Conservation (phyloP, 2,113 vertebrate species). For the Hyla sarda region DNA sequence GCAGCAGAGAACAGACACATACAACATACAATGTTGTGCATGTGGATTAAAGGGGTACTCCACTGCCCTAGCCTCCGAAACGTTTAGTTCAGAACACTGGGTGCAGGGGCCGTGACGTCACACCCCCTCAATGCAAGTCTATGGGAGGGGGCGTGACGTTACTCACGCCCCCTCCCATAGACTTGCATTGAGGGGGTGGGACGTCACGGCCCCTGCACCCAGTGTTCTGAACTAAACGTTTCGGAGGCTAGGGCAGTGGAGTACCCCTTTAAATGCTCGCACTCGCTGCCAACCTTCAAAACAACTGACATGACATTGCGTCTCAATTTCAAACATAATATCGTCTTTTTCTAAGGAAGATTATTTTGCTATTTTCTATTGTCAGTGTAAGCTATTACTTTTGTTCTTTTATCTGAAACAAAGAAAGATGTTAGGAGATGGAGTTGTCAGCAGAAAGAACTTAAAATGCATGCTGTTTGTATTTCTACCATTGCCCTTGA, state of each 20-base stretch:
- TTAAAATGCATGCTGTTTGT: conserved; percentile 60
- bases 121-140: too few species aligned
- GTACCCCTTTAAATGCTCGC: too few species aligned
- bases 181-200: too few species aligned
- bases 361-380: conserved; percentile 57
- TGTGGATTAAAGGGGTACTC: too few species aligned
- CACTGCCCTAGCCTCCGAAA: too few species aligned
- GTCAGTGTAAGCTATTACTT: conserved; percentile 57
- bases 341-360: conserved; percentile 50
- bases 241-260: too few species aligned
- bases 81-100: too few species aligned
- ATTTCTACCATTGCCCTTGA: conserved; percentile 62
- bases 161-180: too few species aligned
- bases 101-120: too few species aligned
- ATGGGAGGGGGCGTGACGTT: too few species aligned
- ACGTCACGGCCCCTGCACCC: too few species aligned
- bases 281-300: conserved; percentile 41
- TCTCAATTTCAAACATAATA: conserved; percentile 54
- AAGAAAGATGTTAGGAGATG: conserved; percentile 50
- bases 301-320: conserved; percentile 38
- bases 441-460: conserved; percentile 54
- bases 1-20: conserved; percentile 8
- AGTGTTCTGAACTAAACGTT: too few species aligned
- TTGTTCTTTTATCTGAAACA: conserved; percentile 55
- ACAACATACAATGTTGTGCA: background rate